Conservation (phyloP, 2,113 vertebrate genomes). For the Suricata suricatta region DNA sequence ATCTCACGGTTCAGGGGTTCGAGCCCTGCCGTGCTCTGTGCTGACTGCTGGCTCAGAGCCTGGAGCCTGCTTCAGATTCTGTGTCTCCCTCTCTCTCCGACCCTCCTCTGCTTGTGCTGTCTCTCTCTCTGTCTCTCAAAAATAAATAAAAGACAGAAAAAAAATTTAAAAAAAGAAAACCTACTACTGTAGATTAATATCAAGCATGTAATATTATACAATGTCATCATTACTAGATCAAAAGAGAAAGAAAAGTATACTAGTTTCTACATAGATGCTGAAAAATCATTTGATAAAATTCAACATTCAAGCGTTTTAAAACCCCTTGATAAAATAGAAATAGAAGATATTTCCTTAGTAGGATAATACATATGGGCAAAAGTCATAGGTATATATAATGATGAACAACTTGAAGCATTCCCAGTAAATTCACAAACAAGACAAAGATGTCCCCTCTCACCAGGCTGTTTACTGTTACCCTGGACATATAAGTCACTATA, state of each 20-base stretch:
- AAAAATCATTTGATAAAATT: neutral
- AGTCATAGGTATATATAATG: neutral
- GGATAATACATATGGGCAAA: neutral
- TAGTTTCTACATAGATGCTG: neutral
- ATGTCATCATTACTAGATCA: neutral
- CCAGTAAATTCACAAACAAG: neutral
- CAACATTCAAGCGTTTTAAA: neutral
- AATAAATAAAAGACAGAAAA: too few relatives aligned
- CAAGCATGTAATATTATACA: conserved; percentile 22
- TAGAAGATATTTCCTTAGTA: neutral
- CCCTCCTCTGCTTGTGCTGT: too few relatives aligned
- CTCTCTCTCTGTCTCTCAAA: too few relatives aligned
- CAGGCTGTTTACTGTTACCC: neutral
- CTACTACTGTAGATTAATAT: neutral
- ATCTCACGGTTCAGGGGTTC: too few relatives aligned
- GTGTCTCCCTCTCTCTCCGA: too few relatives aligned
- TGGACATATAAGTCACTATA: neutral
- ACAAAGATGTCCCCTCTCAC: neutral
- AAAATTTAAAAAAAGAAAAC: neutral
- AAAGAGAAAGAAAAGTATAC: neutral
- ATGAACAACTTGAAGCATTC: neutral
- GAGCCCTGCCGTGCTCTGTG: too few relatives aligned
- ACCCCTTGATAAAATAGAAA: conserved; percentile 21
- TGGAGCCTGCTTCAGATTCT: too few relatives aligned
- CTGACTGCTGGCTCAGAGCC: too few relatives aligned